Percentiles rank a stretch among this genome's conserved stretches.
Evolutionary conservation across 1,140 invertebrate genomes (phyloP).

Genomic region (Drosophila asahinai): DNA sequence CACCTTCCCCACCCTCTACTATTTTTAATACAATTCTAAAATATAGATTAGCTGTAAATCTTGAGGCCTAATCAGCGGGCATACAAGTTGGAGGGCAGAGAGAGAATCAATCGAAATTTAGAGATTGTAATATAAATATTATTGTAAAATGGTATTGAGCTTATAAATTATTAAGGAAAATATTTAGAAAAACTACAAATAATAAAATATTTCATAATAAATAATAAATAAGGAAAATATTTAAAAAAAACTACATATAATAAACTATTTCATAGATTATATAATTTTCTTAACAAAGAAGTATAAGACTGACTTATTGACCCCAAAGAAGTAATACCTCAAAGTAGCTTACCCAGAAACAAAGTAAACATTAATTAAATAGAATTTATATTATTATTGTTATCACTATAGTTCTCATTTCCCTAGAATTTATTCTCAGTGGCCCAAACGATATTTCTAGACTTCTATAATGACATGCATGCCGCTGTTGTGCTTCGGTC

Average conservation of each 20-base stretch:
- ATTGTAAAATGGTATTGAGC: too few relatives aligned
- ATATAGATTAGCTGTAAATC: conserved; percentile 80
- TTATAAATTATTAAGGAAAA: neutral
- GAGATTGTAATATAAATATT: too few relatives aligned
- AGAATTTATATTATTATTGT: neutral
- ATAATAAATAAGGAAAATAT: neutral
- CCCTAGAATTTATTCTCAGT: conserved; percentile 1
- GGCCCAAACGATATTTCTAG: conserved; percentile 47
- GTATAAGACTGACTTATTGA: too few relatives aligned
- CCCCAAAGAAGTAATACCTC: too few relatives aligned
- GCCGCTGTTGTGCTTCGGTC: conserved; percentile 15
- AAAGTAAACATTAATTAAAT: neutral
- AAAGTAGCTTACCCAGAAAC: neutral
- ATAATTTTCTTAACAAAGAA: too few relatives aligned
- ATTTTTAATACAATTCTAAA: conserved; percentile 51
- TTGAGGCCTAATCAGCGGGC: conserved; percentile 62
- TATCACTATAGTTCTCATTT: neutral
- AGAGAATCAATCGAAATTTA: neutral
- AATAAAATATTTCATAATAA: too few relatives aligned
- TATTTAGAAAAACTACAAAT: neutral
- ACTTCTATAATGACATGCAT: conserved; percentile 53
- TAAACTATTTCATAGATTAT: too few relatives aligned
- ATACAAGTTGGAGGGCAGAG: conserved; percentile 10
- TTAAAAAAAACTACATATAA: too few relatives aligned
- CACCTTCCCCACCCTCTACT: neutral